Conservation (phyloP, 2,113 vertebrate species). For the Sigmodon hispidus region DNA sequence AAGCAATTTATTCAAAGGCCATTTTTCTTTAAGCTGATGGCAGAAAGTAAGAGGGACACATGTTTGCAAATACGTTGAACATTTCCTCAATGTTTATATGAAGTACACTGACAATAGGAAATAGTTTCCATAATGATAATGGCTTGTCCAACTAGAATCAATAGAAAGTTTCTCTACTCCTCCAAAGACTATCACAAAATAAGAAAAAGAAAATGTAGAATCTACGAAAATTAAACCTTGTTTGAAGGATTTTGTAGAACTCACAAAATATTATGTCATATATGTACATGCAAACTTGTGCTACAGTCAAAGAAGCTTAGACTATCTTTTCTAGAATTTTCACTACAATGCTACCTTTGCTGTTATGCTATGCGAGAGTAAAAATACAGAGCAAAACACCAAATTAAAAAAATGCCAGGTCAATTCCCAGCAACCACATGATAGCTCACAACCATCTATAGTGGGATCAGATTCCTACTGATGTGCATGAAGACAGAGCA, state of each 20-base stretch:
- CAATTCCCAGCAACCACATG: too few species aligned
- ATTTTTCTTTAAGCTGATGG: slow-evolving; percentile 79
- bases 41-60: slow-evolving; percentile 18
- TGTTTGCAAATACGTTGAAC: slow-evolving; percentile 69
- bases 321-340: slow-evolving; percentile 9
- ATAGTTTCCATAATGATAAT: slow-evolving; percentile 60
- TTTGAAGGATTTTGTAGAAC: not conserved
- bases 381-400: not conserved
- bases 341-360: not conserved
- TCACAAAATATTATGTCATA: not conserved
- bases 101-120: slow-evolving; percentile 60
- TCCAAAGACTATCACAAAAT: not conserved
- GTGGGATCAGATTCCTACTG: too few species aligned
- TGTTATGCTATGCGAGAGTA: not conserved
- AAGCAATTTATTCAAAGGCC: slow-evolving; percentile 77
- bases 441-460: too few species aligned
- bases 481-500: too few species aligned
- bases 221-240: not conserved
- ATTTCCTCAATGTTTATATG: slow-evolving; percentile 75
- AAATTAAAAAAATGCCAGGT: not conserved
- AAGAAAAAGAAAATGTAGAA: slow-evolving; percentile 14
- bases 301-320: not conserved
- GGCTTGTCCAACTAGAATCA: slow-evolving; percentile 64
- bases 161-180: slow-evolving; percentile 43
- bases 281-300: not conserved